Conservation (phyloP, 2,888 invertebrate species). For the Spatulosminthurus flaviceps region DNA sequence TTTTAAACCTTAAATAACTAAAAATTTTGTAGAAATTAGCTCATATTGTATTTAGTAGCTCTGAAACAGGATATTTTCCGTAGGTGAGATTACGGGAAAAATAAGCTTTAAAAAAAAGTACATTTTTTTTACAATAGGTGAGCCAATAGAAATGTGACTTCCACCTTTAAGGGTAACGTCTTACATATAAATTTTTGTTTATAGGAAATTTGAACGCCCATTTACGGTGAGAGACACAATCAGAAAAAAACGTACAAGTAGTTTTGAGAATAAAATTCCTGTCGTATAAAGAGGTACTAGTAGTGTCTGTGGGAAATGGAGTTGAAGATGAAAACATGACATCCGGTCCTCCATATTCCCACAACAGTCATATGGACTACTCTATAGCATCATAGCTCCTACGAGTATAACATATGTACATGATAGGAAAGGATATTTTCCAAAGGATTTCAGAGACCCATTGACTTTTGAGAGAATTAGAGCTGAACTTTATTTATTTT, state of each 20-base stretch:
- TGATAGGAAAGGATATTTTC: slow-evolving; percentile 2
- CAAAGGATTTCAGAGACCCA: neutral
- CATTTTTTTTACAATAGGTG: too few species aligned
- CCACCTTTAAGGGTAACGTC: too few species aligned
- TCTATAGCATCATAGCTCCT: neutral
- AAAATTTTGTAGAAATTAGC: too few species aligned
- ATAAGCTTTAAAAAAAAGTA: too few species aligned
- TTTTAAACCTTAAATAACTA: too few species aligned
- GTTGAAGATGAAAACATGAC: slow-evolving; percentile 31
- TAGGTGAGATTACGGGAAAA: too few species aligned
- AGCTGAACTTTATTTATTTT: slow-evolving; percentile 44
- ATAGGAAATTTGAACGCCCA: neutral
- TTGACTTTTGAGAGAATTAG: slow-evolving; percentile 40
- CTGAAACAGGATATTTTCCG: too few species aligned
- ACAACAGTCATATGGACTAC: too few species aligned
- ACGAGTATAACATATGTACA: neutral
- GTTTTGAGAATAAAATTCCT: slow-evolving; percentile 8
- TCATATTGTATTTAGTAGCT: too few species aligned
- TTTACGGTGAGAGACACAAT: neutral
- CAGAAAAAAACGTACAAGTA: neutral
- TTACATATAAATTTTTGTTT: neutral
- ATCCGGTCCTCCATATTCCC: slow-evolving; percentile 35
- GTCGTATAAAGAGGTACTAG: too few species aligned
- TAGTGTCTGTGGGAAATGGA: slow-evolving; percentile 13
- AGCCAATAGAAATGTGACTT: too few species aligned